Conservation (phyloP, 1,140 invertebrate genomes). For the Achroia grisella region DNA sequence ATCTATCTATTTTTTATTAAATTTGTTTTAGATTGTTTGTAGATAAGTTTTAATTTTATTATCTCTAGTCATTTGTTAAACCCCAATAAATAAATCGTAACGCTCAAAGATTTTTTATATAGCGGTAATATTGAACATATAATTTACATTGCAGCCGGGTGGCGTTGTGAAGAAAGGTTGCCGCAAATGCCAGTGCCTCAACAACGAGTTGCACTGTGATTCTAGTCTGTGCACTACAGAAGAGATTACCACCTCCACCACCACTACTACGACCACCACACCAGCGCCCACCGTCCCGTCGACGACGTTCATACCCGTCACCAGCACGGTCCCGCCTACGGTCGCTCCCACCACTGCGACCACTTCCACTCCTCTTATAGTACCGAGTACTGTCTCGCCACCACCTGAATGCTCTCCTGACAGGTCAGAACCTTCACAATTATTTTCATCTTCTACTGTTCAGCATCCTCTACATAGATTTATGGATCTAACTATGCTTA, state of each 20-base stretch:
- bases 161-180: slow-evolving; percentile 76
- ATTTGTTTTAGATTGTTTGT: no score
- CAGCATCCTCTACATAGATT: no score
- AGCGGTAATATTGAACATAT: no score
- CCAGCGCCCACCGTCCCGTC: slow-evolving; percentile 7
- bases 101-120: no score
- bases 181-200: slow-evolving; percentile 83
- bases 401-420: slow-evolving; percentile 55
- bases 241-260: slow-evolving; percentile 2
- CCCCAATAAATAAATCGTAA: no score
- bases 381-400: slow-evolving; percentile 38
- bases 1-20: no score
- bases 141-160: slow-evolving; percentile 75
- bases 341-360: slow-evolving; percentile 8
- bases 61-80: no score
- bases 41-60: no score
- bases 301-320: slow-evolving; percentile 8
- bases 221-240: slow-evolving; percentile 56
- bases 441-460: no score
- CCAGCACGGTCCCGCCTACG: slow-evolving; percentile 7
- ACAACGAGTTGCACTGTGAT: slow-evolving; percentile 82
- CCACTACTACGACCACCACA: slow-evolving; percentile 6
- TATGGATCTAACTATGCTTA: no score
- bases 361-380: slow-evolving; percentile 25
- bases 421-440: slow-evolving; percentile 23